These are phyloP conservation scores for Stictonetta naevosa DNA, from an alignment of 2,113 vertebrate genomes.

Conservation along the genomic window DNA sequence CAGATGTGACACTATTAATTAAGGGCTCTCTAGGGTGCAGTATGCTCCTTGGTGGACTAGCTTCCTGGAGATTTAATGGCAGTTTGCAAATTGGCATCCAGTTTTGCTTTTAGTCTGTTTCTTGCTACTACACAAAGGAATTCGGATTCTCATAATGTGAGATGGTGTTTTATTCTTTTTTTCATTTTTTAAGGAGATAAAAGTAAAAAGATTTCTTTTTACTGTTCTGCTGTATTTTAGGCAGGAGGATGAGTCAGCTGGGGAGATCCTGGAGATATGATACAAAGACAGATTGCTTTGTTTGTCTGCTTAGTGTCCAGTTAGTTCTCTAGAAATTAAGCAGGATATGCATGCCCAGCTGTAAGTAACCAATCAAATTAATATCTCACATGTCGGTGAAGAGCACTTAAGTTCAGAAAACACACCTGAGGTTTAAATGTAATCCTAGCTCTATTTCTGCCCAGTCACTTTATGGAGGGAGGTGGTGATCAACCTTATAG, in stretches of 20 bases:
- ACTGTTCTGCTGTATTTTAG: background rate
- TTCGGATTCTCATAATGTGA: slow-evolving; percentile 13
- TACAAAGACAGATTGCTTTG: background rate
- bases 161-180: slow-evolving; percentile 4
- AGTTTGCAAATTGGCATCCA: slow-evolving; percentile 10
- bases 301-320: background rate
- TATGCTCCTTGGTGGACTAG: slow-evolving; percentile 34
- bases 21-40: slow-evolving; percentile 33
- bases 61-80: slow-evolving; percentile 24
- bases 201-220: background rate
- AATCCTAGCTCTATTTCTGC: background rate
- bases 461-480: background rate
- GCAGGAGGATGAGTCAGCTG: slow-evolving; percentile 17
- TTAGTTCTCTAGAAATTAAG: background rate
- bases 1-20: slow-evolving; percentile 40
- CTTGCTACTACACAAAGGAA: background rate
- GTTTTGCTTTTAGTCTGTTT: background rate
- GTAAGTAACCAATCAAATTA: background rate
- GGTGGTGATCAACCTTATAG: background rate
- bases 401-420: background rate
- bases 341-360: background rate
- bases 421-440: background rate
- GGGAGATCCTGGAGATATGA: background rate
- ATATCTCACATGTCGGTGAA: background rate
- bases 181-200: background rate